These are phyloP conservation scores for Caloenas nicobarica DNA, from an alignment of 2,113 vertebrate species.

Conservation along the genomic window DNA sequence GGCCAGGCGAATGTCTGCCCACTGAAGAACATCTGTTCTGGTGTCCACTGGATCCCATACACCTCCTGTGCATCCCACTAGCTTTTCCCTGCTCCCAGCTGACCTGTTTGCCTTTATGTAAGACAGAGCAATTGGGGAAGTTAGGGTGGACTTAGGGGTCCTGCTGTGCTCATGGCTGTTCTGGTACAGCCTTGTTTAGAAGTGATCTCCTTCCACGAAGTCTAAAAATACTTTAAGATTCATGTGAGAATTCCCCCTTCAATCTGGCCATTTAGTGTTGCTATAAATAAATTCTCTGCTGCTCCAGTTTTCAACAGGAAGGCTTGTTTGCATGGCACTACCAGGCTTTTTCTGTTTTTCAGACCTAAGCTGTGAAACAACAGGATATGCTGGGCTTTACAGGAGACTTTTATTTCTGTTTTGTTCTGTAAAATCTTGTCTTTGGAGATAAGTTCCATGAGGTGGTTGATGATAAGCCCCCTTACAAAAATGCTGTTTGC, in stretches of 20 bases:
- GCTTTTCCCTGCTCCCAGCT: neutral
- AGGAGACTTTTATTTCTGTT: neutral
- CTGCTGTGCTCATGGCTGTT: neutral
- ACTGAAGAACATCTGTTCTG: neutral
- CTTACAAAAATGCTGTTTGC: neutral
- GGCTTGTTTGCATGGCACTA: neutral
- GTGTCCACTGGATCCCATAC: accelerated
- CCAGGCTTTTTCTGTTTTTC: neutral
- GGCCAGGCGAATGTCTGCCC: neutral
- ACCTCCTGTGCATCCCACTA: neutral
- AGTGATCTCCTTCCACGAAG: neutral
- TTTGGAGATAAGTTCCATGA: neutral
- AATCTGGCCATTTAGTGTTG: neutral
- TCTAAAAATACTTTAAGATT: neutral
- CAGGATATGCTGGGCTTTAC: neutral
- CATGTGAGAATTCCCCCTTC: neutral
- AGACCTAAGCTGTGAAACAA: neutral
- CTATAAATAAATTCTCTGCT: neutral
- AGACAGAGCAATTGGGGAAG: neutral
- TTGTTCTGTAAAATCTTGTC: neutral
- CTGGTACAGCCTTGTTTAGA: neutral
- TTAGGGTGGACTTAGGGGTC: neutral
- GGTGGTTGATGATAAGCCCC: neutral
- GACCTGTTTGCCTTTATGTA: accelerated
- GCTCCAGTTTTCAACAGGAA: neutral